Evolutionary conservation across 2,113 vertebrate species (phyloP).

Genomic region (Podarcis raffonei): DNA sequence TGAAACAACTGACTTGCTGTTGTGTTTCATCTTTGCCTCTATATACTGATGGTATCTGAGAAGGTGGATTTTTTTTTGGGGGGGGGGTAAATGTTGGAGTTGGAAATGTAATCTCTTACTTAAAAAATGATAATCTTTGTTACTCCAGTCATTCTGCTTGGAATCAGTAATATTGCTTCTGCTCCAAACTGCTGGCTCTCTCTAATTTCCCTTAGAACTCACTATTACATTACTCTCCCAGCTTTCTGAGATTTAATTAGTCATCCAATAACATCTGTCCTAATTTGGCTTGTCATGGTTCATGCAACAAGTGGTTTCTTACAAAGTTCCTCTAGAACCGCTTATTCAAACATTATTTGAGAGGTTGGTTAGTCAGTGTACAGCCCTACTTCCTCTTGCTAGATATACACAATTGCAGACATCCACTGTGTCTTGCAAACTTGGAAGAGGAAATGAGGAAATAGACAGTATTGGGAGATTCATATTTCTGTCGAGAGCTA

Average conservation of each 20-base stretch:
- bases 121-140: background rate
- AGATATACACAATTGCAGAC: background rate
- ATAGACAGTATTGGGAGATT: background rate
- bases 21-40: background rate
- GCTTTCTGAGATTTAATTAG: background rate
- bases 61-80: background rate
- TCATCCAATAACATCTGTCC: background rate
- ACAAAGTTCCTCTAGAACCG: background rate
- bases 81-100: background rate
- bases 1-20: background rate
- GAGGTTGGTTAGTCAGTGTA: background rate
- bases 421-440: background rate
- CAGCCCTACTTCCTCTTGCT: background rate
- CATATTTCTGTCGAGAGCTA: background rate
- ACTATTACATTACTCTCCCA: background rate
- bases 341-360: background rate
- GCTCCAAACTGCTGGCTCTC: background rate
- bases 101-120: background rate
- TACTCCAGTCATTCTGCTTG: background rate
- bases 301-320: background rate
- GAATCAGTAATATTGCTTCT: background rate
- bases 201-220: conserved; percentile 28
- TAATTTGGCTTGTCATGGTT: background rate
- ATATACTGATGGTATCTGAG: background rate
- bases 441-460: background rate